Evolutionary conservation across 2,888 invertebrate species (phyloP), one percentile per base, ranked within the genome.

Genomic region (Meta bourneti): DNA sequence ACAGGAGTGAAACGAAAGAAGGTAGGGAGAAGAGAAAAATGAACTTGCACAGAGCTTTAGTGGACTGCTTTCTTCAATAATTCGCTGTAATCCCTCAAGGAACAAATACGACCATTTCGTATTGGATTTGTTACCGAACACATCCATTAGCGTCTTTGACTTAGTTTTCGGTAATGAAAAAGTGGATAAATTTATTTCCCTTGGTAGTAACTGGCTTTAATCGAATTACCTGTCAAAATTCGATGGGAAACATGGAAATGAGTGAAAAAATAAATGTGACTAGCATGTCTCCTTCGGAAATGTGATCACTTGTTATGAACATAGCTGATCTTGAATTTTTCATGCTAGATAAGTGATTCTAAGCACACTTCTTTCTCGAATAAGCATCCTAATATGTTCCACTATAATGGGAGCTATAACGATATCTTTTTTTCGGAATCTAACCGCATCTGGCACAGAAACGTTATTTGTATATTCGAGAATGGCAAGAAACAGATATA

Each of bases 51-150:
- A 16, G n/a, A 54, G 49, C 52, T 51, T 87, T 81, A 48, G 19
- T 52, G 72, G 49, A 20, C 51, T 20, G 16, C 52, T 34, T 34
- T 61, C 72, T 74, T 72, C 78, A 70, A 71, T 86, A 86, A 85
- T 86, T 86, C 54, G 77, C 52, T 34, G 48, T 61, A 71, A n/a
- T 87, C 71, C 72, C 87, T 6, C 71, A 69, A 19, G 86, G 70
- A 72, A 78, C 61, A 51, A 78, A 78, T 61, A 61, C 13, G 61
- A 77, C 85, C 85, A 51, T 77, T 78, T 81, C 74, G 69, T 51
- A 86, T 19, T 85, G 70, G 78, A 85, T 86, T 86, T 86, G 77
- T 86, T 70, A 78, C 69, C 49, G 16, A 86, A 48, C 51, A 70
- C 85, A 49, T 49, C 85, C 85, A 86, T 78, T 78, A 61, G 48